A percentile compares a stretch with the other conserved stretches of the same genome.
Evolutionary conservation across 2,888 invertebrate genomes (phyloP).

Genomic region (Platerodrilus igneus): DNA sequence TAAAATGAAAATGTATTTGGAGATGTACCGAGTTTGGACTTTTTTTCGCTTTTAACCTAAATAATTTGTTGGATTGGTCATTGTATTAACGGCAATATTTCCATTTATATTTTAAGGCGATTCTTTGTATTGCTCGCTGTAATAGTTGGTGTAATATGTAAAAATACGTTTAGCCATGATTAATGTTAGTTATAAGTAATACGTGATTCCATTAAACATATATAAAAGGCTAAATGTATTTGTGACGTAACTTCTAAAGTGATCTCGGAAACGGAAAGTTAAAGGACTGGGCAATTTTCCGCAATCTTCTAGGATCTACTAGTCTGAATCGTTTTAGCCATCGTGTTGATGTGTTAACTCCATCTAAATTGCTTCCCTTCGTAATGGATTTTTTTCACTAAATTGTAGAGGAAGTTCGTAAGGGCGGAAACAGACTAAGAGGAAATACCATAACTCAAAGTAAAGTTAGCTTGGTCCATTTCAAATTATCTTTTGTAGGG

Average conservation of each 20-base stretch:
- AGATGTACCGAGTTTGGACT: too few species aligned
- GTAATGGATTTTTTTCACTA: slow-evolving; percentile 44
- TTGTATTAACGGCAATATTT: too few species aligned
- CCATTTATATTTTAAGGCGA: too few species aligned
- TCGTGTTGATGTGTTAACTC: slow-evolving; percentile 47
- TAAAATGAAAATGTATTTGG: too few species aligned
- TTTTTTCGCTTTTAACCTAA: too few species aligned
- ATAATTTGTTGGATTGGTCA: too few species aligned
- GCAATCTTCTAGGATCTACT: slow-evolving; percentile 26
- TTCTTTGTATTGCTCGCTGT: neutral
- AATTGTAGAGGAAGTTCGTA: slow-evolving; percentile 26
- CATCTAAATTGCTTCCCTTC: slow-evolving; percentile 46
- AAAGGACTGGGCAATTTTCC: slow-evolving; percentile 24
- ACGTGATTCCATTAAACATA: too few species aligned
- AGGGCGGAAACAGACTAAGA: slow-evolving; percentile 28
- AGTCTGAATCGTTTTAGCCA: slow-evolving; percentile 34
- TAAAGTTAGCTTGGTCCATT: too few species aligned
- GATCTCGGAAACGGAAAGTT: slow-evolving; percentile 27
- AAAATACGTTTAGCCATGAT: too few species aligned
- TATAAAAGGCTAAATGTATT: slow-evolving; percentile 16
- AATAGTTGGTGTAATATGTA: too few species aligned
- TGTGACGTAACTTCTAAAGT: slow-evolving; percentile 18
- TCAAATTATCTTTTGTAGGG: too few species aligned
- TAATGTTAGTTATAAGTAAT: too few species aligned
- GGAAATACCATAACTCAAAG: slow-evolving; percentile 35